Evolutionary conservation across 2,797 vertebrate species (phyloP).

Genomic region (Cryptoblepharus egeriae): DNA sequence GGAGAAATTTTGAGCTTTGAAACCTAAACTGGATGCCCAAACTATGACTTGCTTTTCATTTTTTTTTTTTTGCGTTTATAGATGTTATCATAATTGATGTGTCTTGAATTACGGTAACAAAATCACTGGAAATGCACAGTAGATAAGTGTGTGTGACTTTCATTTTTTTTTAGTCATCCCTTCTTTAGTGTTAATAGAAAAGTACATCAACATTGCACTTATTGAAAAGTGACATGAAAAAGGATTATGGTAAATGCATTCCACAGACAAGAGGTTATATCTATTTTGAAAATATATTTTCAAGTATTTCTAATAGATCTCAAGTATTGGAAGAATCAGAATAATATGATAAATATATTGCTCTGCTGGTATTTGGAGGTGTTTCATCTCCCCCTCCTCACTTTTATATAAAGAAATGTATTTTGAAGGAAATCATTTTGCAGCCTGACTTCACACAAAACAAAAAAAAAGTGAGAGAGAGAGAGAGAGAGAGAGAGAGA

Average conservation of each 20-base stretch:
- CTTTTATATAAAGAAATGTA: constrained; percentile 73
- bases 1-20: not conserved
- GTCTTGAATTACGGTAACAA: constrained; percentile 68
- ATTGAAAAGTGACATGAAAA: constrained; percentile 72
- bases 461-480: no score
- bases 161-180: constrained; percentile 56
- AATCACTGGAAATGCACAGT: constrained; percentile 69
- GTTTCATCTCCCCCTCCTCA: constrained; percentile 61
- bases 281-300: constrained; percentile 80
- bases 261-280: constrained; percentile 79
- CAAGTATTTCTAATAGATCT: constrained; percentile 74
- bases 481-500: no score
- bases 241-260: constrained; percentile 62
- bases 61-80: no score
- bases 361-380: constrained; percentile 73
- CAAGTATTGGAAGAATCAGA: constrained; percentile 73
- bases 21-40: not conserved
- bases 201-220: constrained; percentile 73
- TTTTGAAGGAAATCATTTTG: constrained; percentile 72
- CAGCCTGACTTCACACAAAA: constrained; percentile 63
- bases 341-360: constrained; percentile 68
- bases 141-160: constrained; percentile 64
- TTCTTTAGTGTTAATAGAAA: constrained; percentile 61
- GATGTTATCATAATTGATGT: constrained; percentile 56
- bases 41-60: no score